A percentile compares a stretch with the other conserved stretches of the same genome.
Conservation (phyloP, 2,888 invertebrate genomes). For the Drosophila affinis region DNA sequence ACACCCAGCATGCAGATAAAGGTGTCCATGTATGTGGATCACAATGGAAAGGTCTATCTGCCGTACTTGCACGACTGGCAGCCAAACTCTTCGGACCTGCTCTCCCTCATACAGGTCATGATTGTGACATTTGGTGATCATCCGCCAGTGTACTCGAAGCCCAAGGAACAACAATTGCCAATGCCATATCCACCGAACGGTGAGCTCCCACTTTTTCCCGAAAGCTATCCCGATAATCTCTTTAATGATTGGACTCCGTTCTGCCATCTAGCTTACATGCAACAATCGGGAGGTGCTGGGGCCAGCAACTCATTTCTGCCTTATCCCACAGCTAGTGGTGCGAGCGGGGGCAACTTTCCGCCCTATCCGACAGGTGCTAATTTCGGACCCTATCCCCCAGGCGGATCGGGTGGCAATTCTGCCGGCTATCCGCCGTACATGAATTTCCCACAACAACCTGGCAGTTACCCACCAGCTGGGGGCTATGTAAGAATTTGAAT, state of each 20-base stretch:
- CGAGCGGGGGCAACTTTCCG: conserved; percentile 82
- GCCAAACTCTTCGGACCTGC: conserved; percentile 90
- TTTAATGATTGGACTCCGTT: neutral
- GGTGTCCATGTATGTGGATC: conserved; percentile 96
- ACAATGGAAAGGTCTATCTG: conserved; percentile 97
- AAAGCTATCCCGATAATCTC: neutral
- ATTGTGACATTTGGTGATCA: conserved; percentile 96
- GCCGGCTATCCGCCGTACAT: conserved; percentile 85
- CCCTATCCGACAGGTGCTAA: conserved; percentile 82
- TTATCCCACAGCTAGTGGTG: conserved; percentile 84
- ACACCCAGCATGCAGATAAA: conserved; percentile 98
- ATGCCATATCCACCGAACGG: conserved; percentile 85
- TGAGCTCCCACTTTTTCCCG: conserved; percentile 39
- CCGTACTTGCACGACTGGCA: conserved; percentile 98
- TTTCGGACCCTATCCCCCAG: conserved; percentile 83
- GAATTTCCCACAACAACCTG: conserved; percentile 81
- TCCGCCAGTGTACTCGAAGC: conserved; percentile 95
- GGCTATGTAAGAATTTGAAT: conserved; percentile 72
- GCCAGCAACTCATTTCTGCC: conserved; percentile 83
- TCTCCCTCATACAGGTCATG: conserved; percentile 95
- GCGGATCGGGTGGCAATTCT: conserved; percentile 55
- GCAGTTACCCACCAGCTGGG: conserved; percentile 66
- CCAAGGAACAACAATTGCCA: conserved; percentile 85
- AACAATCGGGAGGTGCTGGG: conserved; percentile 81
- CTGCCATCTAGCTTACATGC: conserved; percentile 83